A percentile compares a stretch with the other conserved stretches of the same genome.
Conservation (phyloP, 64 coral and sea anemone genomes). For the Montipora foliosa region DNA sequence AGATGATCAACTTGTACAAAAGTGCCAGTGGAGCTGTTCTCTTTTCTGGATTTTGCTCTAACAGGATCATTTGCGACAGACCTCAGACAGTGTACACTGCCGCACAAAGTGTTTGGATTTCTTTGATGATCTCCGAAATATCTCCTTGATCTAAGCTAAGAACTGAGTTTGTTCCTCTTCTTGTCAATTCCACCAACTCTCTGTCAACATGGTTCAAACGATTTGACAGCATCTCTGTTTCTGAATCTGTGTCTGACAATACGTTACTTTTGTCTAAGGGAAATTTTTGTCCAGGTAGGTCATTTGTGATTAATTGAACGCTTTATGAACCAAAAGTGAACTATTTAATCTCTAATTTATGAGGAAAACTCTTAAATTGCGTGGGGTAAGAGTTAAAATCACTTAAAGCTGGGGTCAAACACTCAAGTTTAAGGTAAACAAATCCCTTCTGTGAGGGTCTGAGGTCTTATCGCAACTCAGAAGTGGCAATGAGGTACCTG, state of each 20-base stretch:
- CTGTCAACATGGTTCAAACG: not conserved
- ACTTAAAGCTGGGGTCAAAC: too few relatives aligned
- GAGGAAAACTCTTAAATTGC: too few relatives aligned
- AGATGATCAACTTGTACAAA: too few relatives aligned
- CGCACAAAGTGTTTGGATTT: conserved; percentile 11
- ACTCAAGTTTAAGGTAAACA: too few relatives aligned
- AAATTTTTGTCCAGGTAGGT: not conserved
- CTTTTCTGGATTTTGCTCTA: too few relatives aligned
- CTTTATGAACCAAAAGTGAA: too few relatives aligned
- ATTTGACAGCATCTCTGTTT: not conserved
- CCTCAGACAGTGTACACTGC: not conserved
- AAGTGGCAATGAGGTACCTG: too few relatives aligned
- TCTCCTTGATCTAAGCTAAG: not conserved
- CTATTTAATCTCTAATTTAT: too few relatives aligned
- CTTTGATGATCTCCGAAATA: not conserved
- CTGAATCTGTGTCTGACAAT: not conserved
- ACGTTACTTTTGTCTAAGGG: not conserved
- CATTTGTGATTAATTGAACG: conserved; percentile 15
- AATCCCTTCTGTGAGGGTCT: too few relatives aligned
- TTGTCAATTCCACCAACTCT: not conserved
- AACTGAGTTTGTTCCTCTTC: conserved; percentile 27
- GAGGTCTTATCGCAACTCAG: too few relatives aligned
- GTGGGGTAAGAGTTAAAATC: too few relatives aligned
- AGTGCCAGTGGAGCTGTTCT: too few relatives aligned
- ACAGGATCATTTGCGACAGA: not conserved